These are phyloP conservation scores for Chouioia cunea DNA, from an alignment of 2,888 invertebrate species.

Conservation along the genomic window DNA sequence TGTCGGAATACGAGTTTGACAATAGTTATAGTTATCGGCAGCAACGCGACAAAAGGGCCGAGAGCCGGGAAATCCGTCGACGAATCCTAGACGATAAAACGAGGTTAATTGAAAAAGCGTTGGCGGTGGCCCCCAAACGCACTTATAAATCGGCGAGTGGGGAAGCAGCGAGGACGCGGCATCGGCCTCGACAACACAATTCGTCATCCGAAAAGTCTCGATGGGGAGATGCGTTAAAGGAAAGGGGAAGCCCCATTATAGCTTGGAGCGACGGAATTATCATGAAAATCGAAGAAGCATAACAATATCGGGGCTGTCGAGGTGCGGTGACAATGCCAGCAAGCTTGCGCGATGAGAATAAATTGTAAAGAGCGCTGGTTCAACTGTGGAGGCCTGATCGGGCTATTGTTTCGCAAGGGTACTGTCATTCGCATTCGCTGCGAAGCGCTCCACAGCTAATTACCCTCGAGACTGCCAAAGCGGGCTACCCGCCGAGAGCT, in stretches of 20 bases:
- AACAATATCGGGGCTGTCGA: conserved; percentile 35
- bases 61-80: neutral
- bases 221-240: neutral
- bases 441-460: conserved; percentile 54
- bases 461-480: conserved; percentile 54
- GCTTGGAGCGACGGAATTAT: conserved; percentile 26
- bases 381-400: conserved; percentile 53
- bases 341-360: conserved; percentile 47
- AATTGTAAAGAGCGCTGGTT: conserved; percentile 45
- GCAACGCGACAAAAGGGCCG: neutral
- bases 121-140: conserved; percentile 5
- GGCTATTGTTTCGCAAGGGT: conserved; percentile 56
- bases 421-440: conserved; percentile 40
- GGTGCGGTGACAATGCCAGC: conserved; percentile 23
- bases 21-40: too few relatives aligned
- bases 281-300: conserved; percentile 44
- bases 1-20: too few relatives aligned
- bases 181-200: neutral
- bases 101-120: conserved; percentile 25
- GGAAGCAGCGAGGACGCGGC: neutral
- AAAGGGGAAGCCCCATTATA: conserved; percentile 3
- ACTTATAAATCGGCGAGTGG: neutral
- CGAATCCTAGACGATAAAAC: conserved; percentile 8
- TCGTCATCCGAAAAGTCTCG: conserved; percentile 27
- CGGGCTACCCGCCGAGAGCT: conserved; percentile 43